Conservation (phyloP, 2,797 vertebrate species). For the Anas bernieri region DNA sequence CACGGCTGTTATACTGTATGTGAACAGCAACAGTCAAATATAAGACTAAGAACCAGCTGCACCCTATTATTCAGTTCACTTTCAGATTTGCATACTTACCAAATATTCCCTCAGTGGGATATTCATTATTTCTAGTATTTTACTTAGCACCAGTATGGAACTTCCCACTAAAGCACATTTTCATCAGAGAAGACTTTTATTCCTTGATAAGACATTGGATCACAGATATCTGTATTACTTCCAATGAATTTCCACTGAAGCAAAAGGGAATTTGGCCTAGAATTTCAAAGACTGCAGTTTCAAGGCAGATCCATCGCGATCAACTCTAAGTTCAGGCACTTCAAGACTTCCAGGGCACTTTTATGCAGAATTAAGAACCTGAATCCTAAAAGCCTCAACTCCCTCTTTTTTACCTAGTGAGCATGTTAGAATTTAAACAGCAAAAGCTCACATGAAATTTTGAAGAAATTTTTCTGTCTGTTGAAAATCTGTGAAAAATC, state of each 20-base stretch:
- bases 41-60: conserved; percentile 68
- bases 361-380: background rate
- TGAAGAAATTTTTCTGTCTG: background rate
- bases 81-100: conserved; percentile 63
- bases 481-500: background rate
- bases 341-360: background rate
- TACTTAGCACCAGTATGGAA: conserved; percentile 11
- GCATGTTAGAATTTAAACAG: background rate
- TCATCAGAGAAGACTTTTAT: background rate
- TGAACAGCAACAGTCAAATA: conserved; percentile 73
- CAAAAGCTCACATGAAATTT: background rate
- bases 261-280: background rate
- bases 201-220: conserved; percentile 16
- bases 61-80: conserved; percentile 68
- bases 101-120: conserved; percentile 39
- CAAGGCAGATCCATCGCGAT: background rate
- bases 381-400: background rate
- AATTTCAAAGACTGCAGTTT: background rate
- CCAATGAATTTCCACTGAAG: conserved; percentile 2
- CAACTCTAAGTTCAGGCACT: background rate
- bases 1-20: conserved; percentile 68
- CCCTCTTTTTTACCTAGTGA: background rate
- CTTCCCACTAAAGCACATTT: conserved; percentile 15
- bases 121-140: conserved; percentile 40
- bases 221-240: background rate